Conservation (phyloP, 1,140 invertebrate genomes). For the Nephila pilipes region DNA sequence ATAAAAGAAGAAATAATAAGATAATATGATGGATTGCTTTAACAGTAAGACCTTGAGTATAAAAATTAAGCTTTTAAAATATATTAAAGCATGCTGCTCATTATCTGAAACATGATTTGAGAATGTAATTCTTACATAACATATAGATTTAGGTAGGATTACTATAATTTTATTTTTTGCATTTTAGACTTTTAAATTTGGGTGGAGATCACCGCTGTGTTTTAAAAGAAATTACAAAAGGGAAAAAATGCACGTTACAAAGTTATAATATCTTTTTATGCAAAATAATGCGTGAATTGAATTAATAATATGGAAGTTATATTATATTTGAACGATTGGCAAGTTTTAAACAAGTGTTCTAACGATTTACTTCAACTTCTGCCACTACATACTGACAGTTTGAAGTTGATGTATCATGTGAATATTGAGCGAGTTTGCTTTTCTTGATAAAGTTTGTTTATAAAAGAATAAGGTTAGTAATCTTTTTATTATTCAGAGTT, state of each 20-base stretch:
- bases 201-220: not conserved
- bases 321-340: not conserved
- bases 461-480: not conserved
- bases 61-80: no score
- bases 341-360: not conserved
- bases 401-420: slow-evolving; percentile 24
- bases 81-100: no score
- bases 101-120: no score
- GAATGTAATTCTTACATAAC: no score
- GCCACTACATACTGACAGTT: not conserved
- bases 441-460: not conserved
- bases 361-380: not conserved
- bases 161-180: not conserved
- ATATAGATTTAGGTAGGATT: no score
- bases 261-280: not conserved
- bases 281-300: not conserved
- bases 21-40: no score
- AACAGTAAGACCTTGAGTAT: no score
- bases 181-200: not conserved
- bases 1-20: no score
- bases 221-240: not conserved
- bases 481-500: not conserved
- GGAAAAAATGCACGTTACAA: not conserved
- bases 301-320: slow-evolving; percentile 22
- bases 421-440: not conserved